Conservation (phyloP, 2,888 invertebrate species). For the Caenorhabditis angaria region DNA sequence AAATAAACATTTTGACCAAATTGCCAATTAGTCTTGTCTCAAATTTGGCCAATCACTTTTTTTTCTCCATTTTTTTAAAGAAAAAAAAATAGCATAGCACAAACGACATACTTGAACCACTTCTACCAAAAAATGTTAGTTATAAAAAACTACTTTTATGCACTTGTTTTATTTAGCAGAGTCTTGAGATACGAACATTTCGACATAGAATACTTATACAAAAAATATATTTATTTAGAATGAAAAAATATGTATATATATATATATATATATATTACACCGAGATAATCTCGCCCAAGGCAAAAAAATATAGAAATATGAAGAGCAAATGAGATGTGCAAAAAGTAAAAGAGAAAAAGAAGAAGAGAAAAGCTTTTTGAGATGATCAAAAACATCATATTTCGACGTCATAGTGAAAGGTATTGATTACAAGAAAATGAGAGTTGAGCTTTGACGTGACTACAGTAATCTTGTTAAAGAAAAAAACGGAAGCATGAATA, state of each 20-base stretch:
- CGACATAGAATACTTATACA: neutral
- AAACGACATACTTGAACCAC: conserved; percentile 16
- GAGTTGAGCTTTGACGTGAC: neutral
- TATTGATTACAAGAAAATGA: conserved; percentile 7
- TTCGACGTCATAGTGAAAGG: conserved; percentile 6
- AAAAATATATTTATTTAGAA: neutral
- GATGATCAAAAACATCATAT: conserved; percentile 8
- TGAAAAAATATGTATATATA: conserved; percentile 4
- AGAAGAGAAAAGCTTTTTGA: conserved; percentile 3
- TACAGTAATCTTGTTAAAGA: conserved; percentile 1
- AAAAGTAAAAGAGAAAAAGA: neutral
- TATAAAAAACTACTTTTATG: neutral
- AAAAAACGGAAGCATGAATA: conserved; percentile 13
- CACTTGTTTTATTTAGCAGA: conserved; percentile 12
- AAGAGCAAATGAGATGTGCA: neutral
- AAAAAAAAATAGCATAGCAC: conserved; percentile 25
- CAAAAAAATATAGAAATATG: neutral
- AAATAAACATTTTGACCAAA: no score
- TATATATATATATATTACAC: no score
- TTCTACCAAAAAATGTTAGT: conserved; percentile 12
- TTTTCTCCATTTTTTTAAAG: conserved; percentile 3
- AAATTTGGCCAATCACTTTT: neutral
- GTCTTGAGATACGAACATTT: conserved; percentile 28
- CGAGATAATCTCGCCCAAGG: conserved; percentile 11
- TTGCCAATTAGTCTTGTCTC: neutral